These are phyloP conservation scores for Psephotus haematonotus DNA, from an alignment of 2,113 vertebrate genomes.

Conservation along the genomic window DNA sequence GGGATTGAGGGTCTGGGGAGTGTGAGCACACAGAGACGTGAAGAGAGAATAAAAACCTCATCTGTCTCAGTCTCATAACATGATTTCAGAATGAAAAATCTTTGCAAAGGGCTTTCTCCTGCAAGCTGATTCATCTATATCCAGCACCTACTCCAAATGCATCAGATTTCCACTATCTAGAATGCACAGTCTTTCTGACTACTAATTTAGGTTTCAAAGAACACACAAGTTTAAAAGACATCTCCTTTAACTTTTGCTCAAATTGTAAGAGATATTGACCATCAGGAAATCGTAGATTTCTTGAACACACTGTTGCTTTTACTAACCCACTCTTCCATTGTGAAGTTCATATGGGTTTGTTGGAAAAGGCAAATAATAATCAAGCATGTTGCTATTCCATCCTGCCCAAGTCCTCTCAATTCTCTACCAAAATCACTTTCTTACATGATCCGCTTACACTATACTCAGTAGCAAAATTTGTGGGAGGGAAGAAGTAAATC, in stretches of 20 bases:
- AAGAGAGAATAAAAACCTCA: not conserved
- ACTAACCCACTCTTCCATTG: not conserved
- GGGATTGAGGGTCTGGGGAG: not conserved
- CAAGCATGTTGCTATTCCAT: not conserved
- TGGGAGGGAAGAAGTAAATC: not conserved
- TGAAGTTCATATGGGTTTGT: not conserved
- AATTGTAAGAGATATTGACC: not conserved
- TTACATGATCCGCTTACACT: not conserved
- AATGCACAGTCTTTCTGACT: not conserved
- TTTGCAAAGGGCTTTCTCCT: not conserved
- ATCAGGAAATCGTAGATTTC: not conserved
- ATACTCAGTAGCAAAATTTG: not conserved
- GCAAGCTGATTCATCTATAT: not conserved
- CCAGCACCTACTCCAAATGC: not conserved
- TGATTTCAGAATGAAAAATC: not conserved
- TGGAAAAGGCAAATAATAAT: not conserved
- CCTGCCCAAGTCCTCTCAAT: not conserved
- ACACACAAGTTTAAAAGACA: not conserved
- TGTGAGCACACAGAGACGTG: not conserved
- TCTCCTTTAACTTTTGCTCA: not conserved
- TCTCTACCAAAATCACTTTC: not conserved
- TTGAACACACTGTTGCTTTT: not conserved
- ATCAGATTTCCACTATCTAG: not conserved
- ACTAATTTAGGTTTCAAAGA: not conserved
- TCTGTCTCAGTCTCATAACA: not conserved